Evolutionary conservation across 2,888 invertebrate species (phyloP).

Genomic region (Euphydryas editha): DNA sequence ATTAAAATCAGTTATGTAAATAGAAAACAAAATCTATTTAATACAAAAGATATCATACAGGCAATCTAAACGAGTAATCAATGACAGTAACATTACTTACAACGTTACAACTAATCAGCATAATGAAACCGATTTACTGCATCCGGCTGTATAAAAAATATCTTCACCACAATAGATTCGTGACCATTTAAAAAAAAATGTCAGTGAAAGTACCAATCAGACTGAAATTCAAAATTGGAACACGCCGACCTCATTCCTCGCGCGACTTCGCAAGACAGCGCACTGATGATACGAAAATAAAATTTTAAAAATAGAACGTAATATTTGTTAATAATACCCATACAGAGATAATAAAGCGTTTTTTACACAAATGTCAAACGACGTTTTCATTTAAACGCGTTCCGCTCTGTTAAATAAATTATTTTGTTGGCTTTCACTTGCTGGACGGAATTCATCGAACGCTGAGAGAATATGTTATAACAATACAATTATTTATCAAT

Average conservation of each 20-base stretch:
- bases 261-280: constrained; percentile 65
- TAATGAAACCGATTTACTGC: constrained; percentile 25
- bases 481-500: constrained; percentile 4
- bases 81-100: constrained; percentile 35
- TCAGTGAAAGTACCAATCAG: constrained; percentile 69
- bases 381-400: constrained; percentile 47
- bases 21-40: constrained; percentile 35
- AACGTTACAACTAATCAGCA: constrained; percentile 15
- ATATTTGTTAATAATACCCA: constrained; percentile 38
- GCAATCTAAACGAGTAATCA: constrained; percentile 35
- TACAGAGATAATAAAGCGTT: constrained; percentile 21
- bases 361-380: constrained; percentile 30
- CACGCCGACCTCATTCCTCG: constrained; percentile 73
- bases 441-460: constrained; percentile 62
- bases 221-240: constrained; percentile 80
- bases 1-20: constrained; percentile 34
- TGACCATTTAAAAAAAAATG: constrained; percentile 37
- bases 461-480: constrained; percentile 50
- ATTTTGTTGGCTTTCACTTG: constrained; percentile 74
- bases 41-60: constrained; percentile 20
- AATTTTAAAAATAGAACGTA: constrained; percentile 56
- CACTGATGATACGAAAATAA: constrained; percentile 68
- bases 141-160: constrained; percentile 18
- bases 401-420: constrained; percentile 71
- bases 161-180: constrained; percentile 14